Conservation (phyloP, 2,113 vertebrate species). For the Sciurus niger region DNA sequence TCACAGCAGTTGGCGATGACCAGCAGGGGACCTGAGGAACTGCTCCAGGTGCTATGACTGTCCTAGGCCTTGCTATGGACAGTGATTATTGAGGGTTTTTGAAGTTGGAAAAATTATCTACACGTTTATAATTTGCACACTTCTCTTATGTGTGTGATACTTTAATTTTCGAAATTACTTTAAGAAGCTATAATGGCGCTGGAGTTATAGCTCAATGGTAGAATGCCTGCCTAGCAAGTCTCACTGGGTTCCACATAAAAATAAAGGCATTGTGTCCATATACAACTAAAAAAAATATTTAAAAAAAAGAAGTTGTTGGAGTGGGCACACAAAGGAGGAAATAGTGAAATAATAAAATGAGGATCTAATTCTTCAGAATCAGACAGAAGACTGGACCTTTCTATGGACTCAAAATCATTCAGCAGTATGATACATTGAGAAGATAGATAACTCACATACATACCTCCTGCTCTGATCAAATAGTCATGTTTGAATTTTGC, state of each 20-base stretch:
- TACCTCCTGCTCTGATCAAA: background rate
- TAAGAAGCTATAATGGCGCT: background rate
- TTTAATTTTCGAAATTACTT: background rate
- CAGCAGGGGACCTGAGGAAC: background rate
- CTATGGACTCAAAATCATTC: background rate
- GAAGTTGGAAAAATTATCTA: background rate
- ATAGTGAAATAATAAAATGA: conserved; percentile 48
- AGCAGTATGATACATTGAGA: background rate
- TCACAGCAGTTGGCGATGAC: background rate
- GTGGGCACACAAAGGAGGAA: background rate
- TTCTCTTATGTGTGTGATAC: background rate
- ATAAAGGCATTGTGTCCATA: no score
- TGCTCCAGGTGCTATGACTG: no score
- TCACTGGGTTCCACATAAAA: no score
- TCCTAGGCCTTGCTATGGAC: background rate
- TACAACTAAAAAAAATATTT: no score
- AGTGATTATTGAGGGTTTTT: background rate
- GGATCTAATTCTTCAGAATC: background rate
- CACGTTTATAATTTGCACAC: background rate
- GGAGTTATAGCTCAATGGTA: no score
- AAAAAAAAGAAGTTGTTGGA: background rate
- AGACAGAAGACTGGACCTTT: background rate
- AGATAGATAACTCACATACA: background rate
- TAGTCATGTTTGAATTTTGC: background rate
- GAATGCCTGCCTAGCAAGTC: no score